Evolutionary conservation across 2,888 invertebrate species (phyloP), one percentile per base, ranked within the genome.

Genomic region (Tetropium fuscum): DNA sequence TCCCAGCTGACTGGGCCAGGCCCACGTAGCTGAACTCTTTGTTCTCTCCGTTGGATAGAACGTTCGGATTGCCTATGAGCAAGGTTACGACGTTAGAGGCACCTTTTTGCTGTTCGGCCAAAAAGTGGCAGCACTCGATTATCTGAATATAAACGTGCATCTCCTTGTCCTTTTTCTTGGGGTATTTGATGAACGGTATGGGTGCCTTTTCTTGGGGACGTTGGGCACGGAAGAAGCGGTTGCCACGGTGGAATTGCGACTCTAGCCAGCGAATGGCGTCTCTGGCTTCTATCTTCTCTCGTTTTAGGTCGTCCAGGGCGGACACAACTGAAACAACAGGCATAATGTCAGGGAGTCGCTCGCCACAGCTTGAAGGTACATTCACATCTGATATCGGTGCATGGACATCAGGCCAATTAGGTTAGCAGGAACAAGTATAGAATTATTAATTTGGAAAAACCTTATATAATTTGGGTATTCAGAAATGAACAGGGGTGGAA

Each of bases 251-350:
- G 66, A 97, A 88, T 78, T 96, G 95, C 27, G 87, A 84, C 81
- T 97, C 97, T 64, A 97, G 83, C 96, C 96, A 97, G 68, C 97
- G 91, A 59, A 96, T 97, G 2, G 94, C 95, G 78, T 96, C 95
- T 48, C 97, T 87, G 0, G 95, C 96, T 64, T 90, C 88, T 65
- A 89, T 88, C 73, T 91, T 91, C 68, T 91, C 91, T 60, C 93
- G 91, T 83, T 97, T 97, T 72, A 95, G 82, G 72, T 93, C 91
- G 80, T 97, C 97, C 78, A 97, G 82, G 64, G 93, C 92, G 72
- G 93, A 93, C 56, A 97, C 87, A 64, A 96, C 96, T 96, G 82
- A 66, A 30, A 62, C 45, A 57, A 15, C n/a, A n/a, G n/a, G n/a
- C 5, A 36, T 16, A 36, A 6, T 27, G 10, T n/a, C n/a, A n/a